Conservation (phyloP, 2,797 vertebrate species). For the Chloroceryle inda region DNA sequence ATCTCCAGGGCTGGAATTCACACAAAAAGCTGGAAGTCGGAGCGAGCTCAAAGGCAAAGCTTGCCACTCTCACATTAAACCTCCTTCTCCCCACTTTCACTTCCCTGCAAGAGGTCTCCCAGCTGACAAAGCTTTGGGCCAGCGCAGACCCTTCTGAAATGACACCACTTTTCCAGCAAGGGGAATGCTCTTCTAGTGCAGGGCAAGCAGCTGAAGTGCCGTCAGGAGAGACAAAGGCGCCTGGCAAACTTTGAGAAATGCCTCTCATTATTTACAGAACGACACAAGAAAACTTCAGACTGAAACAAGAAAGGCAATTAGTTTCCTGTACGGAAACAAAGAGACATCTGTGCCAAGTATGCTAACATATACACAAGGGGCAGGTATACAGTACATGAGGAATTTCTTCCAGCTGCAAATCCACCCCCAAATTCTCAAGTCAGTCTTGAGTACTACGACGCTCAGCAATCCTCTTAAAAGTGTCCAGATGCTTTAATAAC, state of each 20-base stretch:
- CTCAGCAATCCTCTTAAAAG: slow-evolving; percentile 64
- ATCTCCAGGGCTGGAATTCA: background rate
- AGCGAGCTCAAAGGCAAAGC: slow-evolving; percentile 8
- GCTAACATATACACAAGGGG: slow-evolving; percentile 76
- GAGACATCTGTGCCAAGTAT: slow-evolving; percentile 80
- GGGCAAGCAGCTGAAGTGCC: slow-evolving; percentile 31
- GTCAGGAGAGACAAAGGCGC: slow-evolving; percentile 48
- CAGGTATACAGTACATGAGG: slow-evolving; percentile 70
- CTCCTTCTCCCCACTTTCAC: background rate
- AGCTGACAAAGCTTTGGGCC: background rate
- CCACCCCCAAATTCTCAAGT: slow-evolving; percentile 71
- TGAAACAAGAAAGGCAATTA: slow-evolving; percentile 80
- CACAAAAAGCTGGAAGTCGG: background rate
- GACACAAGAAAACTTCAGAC: slow-evolving; percentile 73
- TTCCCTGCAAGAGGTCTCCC: background rate
- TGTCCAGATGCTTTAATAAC: slow-evolving; percentile 73
- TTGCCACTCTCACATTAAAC: background rate
- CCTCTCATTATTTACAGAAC: slow-evolving; percentile 73
- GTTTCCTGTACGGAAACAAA: slow-evolving; percentile 79
- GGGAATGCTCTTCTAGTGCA: background rate
- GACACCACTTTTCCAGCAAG: background rate
- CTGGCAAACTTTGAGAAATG: slow-evolving; percentile 73
- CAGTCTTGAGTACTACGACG: slow-evolving; percentile 55
- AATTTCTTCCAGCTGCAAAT: slow-evolving; percentile 74
- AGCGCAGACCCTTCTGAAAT: background rate